Evolutionary conservation across 2,888 invertebrate genomes (phyloP), one percentile per base, ranked within the genome.

Genomic region (Andrena bucephala): DNA sequence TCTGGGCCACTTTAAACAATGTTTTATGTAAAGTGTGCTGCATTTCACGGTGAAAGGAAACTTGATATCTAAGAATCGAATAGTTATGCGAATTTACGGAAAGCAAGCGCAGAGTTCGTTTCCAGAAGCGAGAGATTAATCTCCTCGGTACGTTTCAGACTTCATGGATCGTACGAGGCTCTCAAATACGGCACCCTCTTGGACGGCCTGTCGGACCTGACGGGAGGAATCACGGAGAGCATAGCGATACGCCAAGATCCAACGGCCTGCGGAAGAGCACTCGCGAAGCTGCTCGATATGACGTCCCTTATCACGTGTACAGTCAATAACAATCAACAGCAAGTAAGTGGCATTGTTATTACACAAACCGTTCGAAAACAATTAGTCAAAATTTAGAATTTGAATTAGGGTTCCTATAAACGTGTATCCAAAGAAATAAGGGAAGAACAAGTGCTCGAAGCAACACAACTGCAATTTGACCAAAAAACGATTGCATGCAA

Each of bases 151-250:
- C 1, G 16, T 81, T 94, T 16, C 93, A 98, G 98, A 94, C 94
- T 98, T 73, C 98, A 98, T 92, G 98, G 98, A 4, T 98, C 98
- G 0, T 98, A 98, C 94, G 98, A 98, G 94, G 98, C 98, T 0
- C 95, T 98, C 1, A 98, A 98, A 92, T 98, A 98, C 92, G 98
- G 98, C n/a, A 97, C 97, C 62, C 95, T 97, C 13, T 94, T 98
- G 81, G 98, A 98, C 92, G 98, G 98, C 0, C 94, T 98, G 70
- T 97, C 98, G 0, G 98, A 98, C 94, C 95, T 98, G 42, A 97
- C 98, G 0, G 98, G 98, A 0, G 98, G 98, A 5, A 97, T 98
- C 77, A 97, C 98, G 0, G 98, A 98, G 93, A 97, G 96, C 82
- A 96, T 98, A 84, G 95, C 96, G n/a, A 95, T 97, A 52, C 94